A percentile compares a stretch with the other conserved stretches of the same genome.
Conservation (phyloP, 2,797 vertebrate species). For the Arctocebus calabarensis region DNA sequence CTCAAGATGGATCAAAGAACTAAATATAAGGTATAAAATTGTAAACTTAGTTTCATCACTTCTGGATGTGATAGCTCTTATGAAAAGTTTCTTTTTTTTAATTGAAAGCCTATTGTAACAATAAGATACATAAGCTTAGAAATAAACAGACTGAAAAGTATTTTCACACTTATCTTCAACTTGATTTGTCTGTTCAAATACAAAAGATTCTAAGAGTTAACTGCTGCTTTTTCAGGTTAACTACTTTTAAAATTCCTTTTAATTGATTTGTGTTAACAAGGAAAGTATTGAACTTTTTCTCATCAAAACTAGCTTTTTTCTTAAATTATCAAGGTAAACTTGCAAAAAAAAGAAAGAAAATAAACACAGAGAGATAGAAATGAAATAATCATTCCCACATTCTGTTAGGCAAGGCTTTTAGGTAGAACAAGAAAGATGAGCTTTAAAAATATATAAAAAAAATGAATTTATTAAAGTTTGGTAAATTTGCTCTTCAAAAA, state of each 20-base stretch:
- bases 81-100: conserved; percentile 58
- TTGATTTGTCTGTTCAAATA: conserved; percentile 63
- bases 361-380: not conserved
- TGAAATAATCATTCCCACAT: not conserved
- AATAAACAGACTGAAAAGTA: conserved; percentile 61
- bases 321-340: conserved; percentile 62
- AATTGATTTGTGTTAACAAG: conserved; percentile 60
- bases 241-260: conserved; percentile 62
- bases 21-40: not conserved
- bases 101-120: conserved; percentile 76
- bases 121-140: conserved; percentile 71
- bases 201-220: conserved; percentile 78
- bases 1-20: not conserved
- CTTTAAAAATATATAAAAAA: not conserved
- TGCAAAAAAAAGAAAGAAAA: not conserved
- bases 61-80: conserved; percentile 69
- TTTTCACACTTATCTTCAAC: conserved; percentile 67
- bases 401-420: not conserved
- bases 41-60: conserved; percentile 86
- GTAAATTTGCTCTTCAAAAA: not conserved
- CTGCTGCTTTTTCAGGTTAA: conserved; percentile 52
- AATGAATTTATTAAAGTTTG: not conserved
- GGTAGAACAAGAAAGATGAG: not conserved
- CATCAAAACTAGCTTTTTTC: conserved; percentile 59
- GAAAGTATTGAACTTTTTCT: conserved; percentile 65